Conservation (phyloP, 2,797 vertebrate genomes). For the Myotis planiceps region DNA sequence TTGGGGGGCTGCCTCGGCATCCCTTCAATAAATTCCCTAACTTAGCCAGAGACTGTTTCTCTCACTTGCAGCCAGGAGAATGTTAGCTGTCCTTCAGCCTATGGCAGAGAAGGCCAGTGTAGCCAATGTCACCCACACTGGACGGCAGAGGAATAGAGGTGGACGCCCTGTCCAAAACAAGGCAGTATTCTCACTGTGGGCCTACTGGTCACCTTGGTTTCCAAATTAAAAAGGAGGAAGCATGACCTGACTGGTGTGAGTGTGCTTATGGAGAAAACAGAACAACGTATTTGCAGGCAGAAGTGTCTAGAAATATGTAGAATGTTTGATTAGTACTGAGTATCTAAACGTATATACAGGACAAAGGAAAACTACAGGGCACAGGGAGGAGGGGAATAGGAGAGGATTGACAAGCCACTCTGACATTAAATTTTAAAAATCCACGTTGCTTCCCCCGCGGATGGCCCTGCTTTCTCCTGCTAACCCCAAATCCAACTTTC, state of each 20-base stretch:
- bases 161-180: neutral
- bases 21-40: neutral
- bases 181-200: neutral
- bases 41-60: slow-evolving; percentile 14
- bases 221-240: neutral
- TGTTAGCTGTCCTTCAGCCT: neutral
- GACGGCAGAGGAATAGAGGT: neutral
- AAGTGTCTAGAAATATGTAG: neutral
- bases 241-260: neutral
- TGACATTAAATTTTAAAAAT: neutral
- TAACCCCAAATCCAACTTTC: slow-evolving; percentile 26
- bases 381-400: neutral
- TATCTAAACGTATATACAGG: neutral
- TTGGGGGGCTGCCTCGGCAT: neutral
- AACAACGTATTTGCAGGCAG: neutral
- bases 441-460: neutral
- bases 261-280: neutral
- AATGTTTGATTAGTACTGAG: neutral
- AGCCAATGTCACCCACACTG: neutral
- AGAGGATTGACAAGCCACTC: neutral
- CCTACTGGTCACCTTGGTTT: slow-evolving; percentile 23
- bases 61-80: slow-evolving; percentile 47
- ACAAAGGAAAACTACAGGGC: neutral
- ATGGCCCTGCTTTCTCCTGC: slow-evolving; percentile 3
- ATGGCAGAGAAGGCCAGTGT: neutral